Base-by-base conservation (phyloP, 1,140 invertebrate species). In the Drosophila micromelanica region DNA sequence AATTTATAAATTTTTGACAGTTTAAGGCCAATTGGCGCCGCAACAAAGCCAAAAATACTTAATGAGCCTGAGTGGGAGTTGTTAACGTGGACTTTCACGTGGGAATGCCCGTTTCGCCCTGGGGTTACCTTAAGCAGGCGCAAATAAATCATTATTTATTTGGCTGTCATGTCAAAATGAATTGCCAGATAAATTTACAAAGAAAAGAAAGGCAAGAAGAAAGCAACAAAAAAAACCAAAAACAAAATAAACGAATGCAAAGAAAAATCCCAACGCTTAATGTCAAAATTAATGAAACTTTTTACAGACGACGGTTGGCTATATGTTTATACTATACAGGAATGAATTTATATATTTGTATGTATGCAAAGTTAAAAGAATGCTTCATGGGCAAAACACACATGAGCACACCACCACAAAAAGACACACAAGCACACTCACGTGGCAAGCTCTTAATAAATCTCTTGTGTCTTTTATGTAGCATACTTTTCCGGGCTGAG, bases 141-240 rank as follows among this genome's bases (percentile, higher is more conserved):
- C 20, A 70, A 70, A 89, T 87, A 87, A 89, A 89, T 87, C 84
- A 87, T 89, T 82, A 89, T 89, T 89, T 79, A 89, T 87, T 87
- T 86, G 51, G 56, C 46, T 63, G 52, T 77, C 73, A 71, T 74
- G 80, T 85, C 75, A 76, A 78, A 86, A 62, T 75, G 60, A 78
- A 70, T 72, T 63, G 69, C 73, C 49, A 54, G 61, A 73, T 81
- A 76, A 67, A 64, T 64, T 64, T 56, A 40, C 17, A 46, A 61
- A 48, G 20, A 13, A 27, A 35, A 55, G 15, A 40, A 42, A 40
- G 51, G 56, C 62, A 38, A 59, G 42, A 32, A 38, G 15, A 42
- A 48, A 38, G 9, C 15, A 51, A 45, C 43, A 23, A 11, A 17
- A 45, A 46, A 23, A 11, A 17, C 17, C n/a, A n/a, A 40, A 20